Conservation (phyloP, 1,140 invertebrate genomes). For the Mycetomoellerius zeteki region DNA sequence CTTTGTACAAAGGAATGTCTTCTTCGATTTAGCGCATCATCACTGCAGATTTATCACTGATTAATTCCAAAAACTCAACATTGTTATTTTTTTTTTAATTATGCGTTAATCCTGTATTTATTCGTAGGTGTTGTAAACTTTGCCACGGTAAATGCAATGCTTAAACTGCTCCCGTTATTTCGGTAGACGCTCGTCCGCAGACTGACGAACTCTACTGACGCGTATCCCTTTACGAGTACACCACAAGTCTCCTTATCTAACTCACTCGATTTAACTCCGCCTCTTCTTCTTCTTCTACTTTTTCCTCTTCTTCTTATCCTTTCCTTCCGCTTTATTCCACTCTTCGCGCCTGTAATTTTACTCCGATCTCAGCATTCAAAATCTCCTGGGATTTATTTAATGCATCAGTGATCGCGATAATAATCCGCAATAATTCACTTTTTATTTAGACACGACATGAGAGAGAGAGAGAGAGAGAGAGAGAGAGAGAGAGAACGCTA, state of each 20-base stretch:
- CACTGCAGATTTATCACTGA: neutral
- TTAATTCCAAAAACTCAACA: neutral
- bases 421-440: neutral
- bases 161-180: conserved; percentile 18
- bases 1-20: neutral
- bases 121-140: neutral
- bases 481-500: neutral
- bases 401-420: neutral
- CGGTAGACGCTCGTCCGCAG: conserved; percentile 64
- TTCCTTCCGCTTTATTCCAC: conserved; percentile 35
- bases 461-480: neutral
- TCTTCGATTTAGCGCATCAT: neutral
- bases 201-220: conserved; percentile 72
- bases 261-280: conserved; percentile 73
- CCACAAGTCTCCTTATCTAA: conserved; percentile 75
- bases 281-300: conserved; percentile 50
- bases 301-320: conserved; percentile 37
- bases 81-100: neutral
- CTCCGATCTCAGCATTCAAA: neutral
- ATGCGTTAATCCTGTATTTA: neutral
- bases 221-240: conserved; percentile 66
- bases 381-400: neutral
- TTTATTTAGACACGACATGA: neutral
- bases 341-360: conserved; percentile 15
- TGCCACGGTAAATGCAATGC: neutral